These are phyloP conservation scores for Phyllostomus hastatus DNA, from an alignment of 2,113 vertebrate species.

Conservation along the genomic window DNA sequence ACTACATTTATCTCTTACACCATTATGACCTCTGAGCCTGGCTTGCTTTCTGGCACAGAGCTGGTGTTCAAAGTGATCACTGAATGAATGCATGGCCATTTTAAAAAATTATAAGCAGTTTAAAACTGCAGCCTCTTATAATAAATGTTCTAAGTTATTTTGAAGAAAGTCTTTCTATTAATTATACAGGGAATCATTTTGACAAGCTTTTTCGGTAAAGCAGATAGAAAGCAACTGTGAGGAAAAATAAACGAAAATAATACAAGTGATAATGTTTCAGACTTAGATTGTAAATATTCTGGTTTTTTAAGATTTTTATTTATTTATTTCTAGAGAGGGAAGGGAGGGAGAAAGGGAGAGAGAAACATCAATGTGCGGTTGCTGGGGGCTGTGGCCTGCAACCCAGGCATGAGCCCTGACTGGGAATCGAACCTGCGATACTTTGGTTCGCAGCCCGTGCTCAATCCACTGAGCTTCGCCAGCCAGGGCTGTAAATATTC, in stretches of 20 bases:
- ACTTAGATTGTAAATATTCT: neutral
- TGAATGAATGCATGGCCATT: neutral
- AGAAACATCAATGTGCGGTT: no score
- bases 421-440: no score
- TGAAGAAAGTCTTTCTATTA: neutral
- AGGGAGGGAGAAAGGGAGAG: no score
- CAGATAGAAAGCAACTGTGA: neutral
- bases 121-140: neutral
- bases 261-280: neutral
- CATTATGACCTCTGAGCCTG: neutral
- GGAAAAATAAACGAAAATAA: slow-evolving; percentile 14
- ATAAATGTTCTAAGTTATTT: slow-evolving; percentile 8
- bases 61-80: neutral
- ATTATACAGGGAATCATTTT: neutral
- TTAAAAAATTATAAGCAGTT: neutral
- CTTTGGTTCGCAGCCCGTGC: no score
- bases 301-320: neutral
- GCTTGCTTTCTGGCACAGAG: neutral
- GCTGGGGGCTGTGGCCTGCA: no score
- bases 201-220: neutral
- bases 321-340: no score
- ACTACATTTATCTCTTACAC: neutral
- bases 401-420: no score
- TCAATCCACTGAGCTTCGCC: no score
- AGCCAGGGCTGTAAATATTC: neutral